Conservation (phyloP, 2,113 vertebrate genomes). For the Anguilla japonica region DNA sequence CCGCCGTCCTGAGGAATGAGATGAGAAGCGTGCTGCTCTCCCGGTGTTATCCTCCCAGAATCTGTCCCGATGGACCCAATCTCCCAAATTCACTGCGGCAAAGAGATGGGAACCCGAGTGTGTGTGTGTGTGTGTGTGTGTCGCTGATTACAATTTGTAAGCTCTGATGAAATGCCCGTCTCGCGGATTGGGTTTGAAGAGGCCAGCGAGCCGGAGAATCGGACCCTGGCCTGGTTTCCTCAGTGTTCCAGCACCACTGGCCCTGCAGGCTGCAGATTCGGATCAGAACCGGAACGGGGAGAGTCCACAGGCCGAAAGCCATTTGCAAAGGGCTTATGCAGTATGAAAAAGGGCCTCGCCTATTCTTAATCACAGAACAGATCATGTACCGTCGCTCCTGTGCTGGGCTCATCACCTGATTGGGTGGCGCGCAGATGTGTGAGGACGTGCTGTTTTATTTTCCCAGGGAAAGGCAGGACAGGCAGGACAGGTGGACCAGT, state of each 20-base stretch:
- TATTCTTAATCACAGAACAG: not conserved
- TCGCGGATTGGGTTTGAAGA: not conserved
- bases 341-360: not conserved
- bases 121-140: not conserved
- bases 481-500: not conserved
- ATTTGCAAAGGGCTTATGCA: constrained; percentile 16
- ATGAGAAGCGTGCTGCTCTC: not conserved
- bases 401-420: not conserved
- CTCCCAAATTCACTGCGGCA: not conserved
- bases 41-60: not conserved
- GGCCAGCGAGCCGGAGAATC: not conserved
- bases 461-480: not conserved
- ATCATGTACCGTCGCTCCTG: not conserved
- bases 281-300: not conserved
- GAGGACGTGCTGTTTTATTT: not conserved
- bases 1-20: not conserved
- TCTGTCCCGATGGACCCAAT: not conserved
- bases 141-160: constrained; percentile 3
- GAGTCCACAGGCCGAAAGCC: constrained; percentile 18
- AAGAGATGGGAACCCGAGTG: not conserved
- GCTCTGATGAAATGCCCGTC: not conserved
- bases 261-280: not conserved
- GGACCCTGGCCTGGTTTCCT: not conserved
- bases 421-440: not conserved
- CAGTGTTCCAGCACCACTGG: not conserved